Conservation (phyloP, 2,113 vertebrate genomes). For the Lasiurus borealis region DNA sequence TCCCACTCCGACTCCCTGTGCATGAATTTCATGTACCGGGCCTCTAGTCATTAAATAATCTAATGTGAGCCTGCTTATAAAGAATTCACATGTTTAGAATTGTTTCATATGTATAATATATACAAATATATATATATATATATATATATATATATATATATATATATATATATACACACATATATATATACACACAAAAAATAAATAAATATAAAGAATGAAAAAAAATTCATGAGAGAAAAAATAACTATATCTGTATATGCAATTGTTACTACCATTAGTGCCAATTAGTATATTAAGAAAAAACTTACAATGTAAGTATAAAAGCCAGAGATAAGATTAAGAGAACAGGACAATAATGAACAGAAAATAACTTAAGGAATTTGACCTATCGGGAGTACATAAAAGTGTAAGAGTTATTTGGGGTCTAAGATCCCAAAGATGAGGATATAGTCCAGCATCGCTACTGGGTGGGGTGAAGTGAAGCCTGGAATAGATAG, state of each 20-base stretch:
- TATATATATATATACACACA: background rate
- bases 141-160: too few relatives aligned
- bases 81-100: background rate
- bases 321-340: background rate
- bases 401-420: fast-evolving
- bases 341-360: background rate
- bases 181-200: too few relatives aligned
- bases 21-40: too few relatives aligned
- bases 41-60: background rate
- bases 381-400: background rate
- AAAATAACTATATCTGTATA: background rate
- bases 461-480: fast-evolving
- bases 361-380: background rate
- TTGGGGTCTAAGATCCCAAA: background rate
- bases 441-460: background rate
- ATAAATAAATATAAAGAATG: too few relatives aligned
- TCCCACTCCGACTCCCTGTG: too few relatives aligned
- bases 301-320: background rate
- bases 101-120: background rate
- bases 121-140: background rate
- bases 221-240: background rate
- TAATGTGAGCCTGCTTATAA: background rate
- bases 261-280: background rate
- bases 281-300: background rate
- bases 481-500: background rate